Percentiles rank a stretch among this genome's conserved stretches.
Evolutionary conservation across 2,113 vertebrate genomes (phyloP).

Genomic region (Nasalis larvatus): DNA sequence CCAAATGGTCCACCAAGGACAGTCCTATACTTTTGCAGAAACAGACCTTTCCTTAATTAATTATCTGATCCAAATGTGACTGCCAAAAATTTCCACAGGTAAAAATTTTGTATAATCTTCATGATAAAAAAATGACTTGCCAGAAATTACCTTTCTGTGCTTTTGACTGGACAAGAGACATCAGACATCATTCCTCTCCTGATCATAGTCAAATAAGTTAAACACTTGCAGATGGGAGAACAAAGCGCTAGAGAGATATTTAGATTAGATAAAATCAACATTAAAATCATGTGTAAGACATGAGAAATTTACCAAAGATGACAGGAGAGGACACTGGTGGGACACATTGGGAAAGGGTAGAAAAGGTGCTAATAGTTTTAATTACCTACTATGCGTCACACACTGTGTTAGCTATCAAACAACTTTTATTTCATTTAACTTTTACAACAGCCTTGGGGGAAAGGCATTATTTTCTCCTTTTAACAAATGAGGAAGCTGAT

Average conservation of each 20-base stretch:
- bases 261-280: neutral
- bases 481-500: neutral
- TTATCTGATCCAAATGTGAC: neutral
- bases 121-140: neutral
- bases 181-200: neutral
- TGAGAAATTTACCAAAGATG: neutral
- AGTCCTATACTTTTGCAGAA: neutral
- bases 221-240: neutral
- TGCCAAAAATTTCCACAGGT: neutral
- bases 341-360: neutral
- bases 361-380: neutral
- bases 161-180: neutral
- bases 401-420: neutral
- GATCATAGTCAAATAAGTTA: neutral
- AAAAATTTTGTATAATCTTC: constrained; percentile 12
- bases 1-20: neutral
- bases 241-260: neutral
- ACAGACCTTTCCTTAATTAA: constrained; percentile 11
- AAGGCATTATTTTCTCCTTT: neutral
- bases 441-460: neutral
- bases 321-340: neutral
- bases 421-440: neutral
- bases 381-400: neutral
- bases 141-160: constrained; percentile 2
- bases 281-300: neutral